Conservation (phyloP, 2,113 vertebrate species). For the Lamprotornis superbus region DNA sequence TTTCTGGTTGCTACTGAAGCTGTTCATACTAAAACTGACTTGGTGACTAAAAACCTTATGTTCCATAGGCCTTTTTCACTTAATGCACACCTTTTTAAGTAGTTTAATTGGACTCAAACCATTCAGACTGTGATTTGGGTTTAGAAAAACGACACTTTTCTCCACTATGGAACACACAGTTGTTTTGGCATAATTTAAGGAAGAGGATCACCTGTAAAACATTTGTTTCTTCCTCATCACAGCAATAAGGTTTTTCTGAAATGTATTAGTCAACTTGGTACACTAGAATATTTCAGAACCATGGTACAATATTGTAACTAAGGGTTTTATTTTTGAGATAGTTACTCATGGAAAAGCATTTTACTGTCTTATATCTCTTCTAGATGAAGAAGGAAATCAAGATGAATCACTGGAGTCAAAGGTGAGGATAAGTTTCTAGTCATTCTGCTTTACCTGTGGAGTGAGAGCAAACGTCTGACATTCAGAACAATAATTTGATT, state of each 20-base stretch:
- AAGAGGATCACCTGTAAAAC: neutral
- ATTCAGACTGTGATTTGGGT: neutral
- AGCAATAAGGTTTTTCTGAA: neutral
- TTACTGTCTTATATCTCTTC: slow-evolving; percentile 47
- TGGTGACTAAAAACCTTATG: neutral
- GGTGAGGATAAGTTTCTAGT: slow-evolving; percentile 60
- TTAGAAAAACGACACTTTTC: neutral
- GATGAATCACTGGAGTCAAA: slow-evolving; percentile 78
- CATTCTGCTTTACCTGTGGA: neutral
- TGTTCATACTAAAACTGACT: neutral
- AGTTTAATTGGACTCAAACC: neutral
- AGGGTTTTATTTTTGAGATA: slow-evolving; percentile 4
- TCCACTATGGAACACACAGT: neutral
- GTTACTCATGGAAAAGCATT: neutral
- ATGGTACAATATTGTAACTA: neutral
- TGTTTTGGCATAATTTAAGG: neutral
- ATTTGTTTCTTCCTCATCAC: neutral
- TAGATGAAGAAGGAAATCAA: slow-evolving; percentile 75
- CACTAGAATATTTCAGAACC: neutral
- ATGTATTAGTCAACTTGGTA: neutral
- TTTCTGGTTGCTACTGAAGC: neutral
- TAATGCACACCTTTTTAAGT: neutral
- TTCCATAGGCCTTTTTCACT: neutral
- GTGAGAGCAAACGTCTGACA: neutral
- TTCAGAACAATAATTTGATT: neutral